Evolutionary conservation across 2,888 invertebrate genomes (phyloP), one percentile per base, ranked within the genome.

Genomic region (Xanthorhoe designata): DNA sequence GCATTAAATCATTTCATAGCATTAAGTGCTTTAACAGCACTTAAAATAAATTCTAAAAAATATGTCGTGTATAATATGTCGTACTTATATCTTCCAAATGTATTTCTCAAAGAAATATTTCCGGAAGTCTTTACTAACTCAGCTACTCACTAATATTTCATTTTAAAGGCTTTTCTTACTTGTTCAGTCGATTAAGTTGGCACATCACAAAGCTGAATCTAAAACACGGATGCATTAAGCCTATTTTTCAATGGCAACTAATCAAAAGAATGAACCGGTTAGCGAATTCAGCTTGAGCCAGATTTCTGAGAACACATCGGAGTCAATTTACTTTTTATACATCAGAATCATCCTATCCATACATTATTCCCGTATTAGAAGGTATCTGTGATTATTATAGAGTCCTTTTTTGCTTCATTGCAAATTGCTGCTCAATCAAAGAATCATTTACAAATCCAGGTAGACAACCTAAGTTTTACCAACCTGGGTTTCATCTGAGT

Each of bases 271-370:
- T 70, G 79, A 68, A 85, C 86, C 85, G 85, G 86, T 85, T 81
- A 73, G 72, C 68, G 70, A 74, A 73, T 74, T 64, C 71, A 75
- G 69, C 76, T 77, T 83, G 82, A 76, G 82, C 77, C 74, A 77
- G 72, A 78, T 82, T 83, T 80, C 82, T 65, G 59, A 78, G 82
- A 81, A 81, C 67, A 70, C 73, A 77, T 71, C 69, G 69, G 72
- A 68, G 77, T 72, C 80, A 85, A 87, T 87, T 87, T 79, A 74
- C 70, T 87, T 86, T 87, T 86, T 84, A 78, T 76, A 64, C 63
- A 63, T 70, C 78, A 70, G 78, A 79, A 80, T 78, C 68, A 75
- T 71, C 69, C 71, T 76, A 79, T 75, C 73, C 77, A 73, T 70
- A 77, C 76, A 85, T 86, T 84, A 80, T 72, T 70, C 61, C 70